phyloP scores from a whole-genome alignment of 2,888 invertebrate genomes.

The Apamea crenata region DNA sequence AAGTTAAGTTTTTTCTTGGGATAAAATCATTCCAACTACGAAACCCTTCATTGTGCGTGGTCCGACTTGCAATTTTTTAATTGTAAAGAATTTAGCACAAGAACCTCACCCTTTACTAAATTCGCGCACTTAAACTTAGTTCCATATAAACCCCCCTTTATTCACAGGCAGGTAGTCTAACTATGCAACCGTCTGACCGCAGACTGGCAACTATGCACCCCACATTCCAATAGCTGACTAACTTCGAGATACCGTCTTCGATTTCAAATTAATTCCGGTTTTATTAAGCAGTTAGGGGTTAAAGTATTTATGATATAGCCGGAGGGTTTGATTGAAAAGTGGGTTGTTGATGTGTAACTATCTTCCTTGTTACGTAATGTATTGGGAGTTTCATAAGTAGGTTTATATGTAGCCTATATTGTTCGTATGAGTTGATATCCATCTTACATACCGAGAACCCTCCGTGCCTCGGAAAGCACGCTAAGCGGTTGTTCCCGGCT shows the following conservation, averaged over 20 bases:
- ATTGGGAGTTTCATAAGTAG: neutral
- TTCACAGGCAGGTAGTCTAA: conserved; percentile 53
- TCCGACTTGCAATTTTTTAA: neutral
- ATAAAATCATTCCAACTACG: neutral
- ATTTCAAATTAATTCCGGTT: conserved; percentile 65
- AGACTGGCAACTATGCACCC: conserved; percentile 67
- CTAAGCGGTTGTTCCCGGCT: too few species aligned
- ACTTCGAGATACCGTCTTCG: conserved; percentile 57
- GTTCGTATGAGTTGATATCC: neutral
- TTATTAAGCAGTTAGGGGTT: conserved; percentile 56
- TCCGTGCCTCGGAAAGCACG: too few species aligned
- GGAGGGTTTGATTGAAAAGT: conserved; percentile 29
- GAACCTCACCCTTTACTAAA: neutral
- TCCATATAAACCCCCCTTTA: conserved; percentile 30
- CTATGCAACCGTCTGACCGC: conserved; percentile 70
- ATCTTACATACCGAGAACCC: too few species aligned
- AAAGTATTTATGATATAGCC: conserved; percentile 43
- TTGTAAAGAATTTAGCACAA: neutral
- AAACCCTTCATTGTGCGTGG: neutral
- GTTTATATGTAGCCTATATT: neutral
- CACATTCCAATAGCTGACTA: conserved; percentile 62
- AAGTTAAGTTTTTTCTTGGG: neutral
- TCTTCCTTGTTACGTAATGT: conserved; percentile 14
- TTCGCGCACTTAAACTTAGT: neutral
- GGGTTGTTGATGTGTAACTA: conserved; percentile 23